Base-by-base conservation (phyloP, 2,888 invertebrate species). In the Pammene aurita region DNA sequence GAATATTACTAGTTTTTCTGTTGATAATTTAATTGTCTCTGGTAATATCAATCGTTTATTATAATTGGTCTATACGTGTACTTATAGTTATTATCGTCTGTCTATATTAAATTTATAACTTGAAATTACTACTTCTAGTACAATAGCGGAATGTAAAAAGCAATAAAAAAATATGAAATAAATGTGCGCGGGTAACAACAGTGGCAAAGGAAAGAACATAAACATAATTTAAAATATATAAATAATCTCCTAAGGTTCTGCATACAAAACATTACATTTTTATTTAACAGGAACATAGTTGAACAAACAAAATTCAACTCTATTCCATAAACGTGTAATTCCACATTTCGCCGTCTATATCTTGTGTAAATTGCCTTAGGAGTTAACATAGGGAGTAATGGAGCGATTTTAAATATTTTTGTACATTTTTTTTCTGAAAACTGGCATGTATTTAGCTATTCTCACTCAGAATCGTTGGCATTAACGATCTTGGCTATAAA, bases 71-170 rank as follows among this genome's bases (percentile, higher is more conserved):
- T 77, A 77, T 73, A 42, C 42, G 72, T 77, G 75, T 77, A 75
- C 74, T 75, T 76, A 56, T 67, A 71, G 74, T 75, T 71, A 70
- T 72, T 75, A 72, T 75, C 77, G 71, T 75, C 74, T 78, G 72
- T 76, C 75, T 74, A 71, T 73, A 72, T n/a, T n/a, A n/a, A n/a
- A n/a, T 60, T 67, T 61, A 42, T 60, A 60, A 72, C 67, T 73
- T 73, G 64, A 65, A 70, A 67, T 68, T 70, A 71, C 71, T 71
- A 66, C 56, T 74, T 80, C 76, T 82, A 82, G 78, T 79, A 78
- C 78, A 82, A 79, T 80, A 79, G 81, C 81, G 74, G 72, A 77
- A 75, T 75, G 72, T 71, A 70, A 4, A 67, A 72, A 68, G 52
- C 61, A 67, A 62, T 58, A 64, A 64, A 64, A 64, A 68, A 64